Evolutionary conservation across 2,797 vertebrate species (phyloP), one percentile per base, ranked within the genome.

Genomic region (Podarcis lilfordi): DNA sequence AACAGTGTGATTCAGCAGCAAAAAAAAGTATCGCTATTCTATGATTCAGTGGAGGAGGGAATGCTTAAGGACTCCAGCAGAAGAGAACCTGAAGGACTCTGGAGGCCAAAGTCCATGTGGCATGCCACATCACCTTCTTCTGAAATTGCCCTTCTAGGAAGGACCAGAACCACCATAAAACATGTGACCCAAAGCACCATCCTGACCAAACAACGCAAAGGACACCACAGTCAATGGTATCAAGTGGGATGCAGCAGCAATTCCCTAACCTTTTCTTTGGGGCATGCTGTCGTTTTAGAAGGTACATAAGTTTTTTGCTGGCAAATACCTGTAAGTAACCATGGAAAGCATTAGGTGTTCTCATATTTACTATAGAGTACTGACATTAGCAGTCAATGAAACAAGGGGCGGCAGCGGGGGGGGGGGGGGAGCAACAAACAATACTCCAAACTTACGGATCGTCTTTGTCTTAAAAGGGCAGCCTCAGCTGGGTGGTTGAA

Each of bases 401-500:
- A 29, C 76, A 64, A 92, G 71, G 37, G 86, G 9, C 11, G 13
- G 32, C 32, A 32, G 32, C 32, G 81, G 19, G 91, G 55, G 80
- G 86, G 13, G 79, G 21, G 91, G 61, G 79, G 85, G 59, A 29
- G 45, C n/a, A 74, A 23, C 19, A 81, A 8, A 85, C 80, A 76
- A n/a, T 25, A 15, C 77, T 21, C 6, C 81, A 84, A 90, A 91
- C 98, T 95, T 95, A 99, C 99, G 95, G 97, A 96, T 96, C 98
- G 98, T 91, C 97, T 98, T 90, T 98, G 98, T 89, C 98, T 97
- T 88, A 99, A 97, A 92, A 98, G 10, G 21, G 98, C 98, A 66
- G 99, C 99, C 94, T 99, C 99, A 69, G 98, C 98, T 0, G 99
- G 99, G 93, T 99, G 99, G 94, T 98, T 99, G 96, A 99, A 99